Percentiles rank a stretch among this genome's conserved stretches.
These are phyloP conservation scores for Cetonia aurata DNA, from an alignment of 2,888 invertebrate genomes.

Conservation along the genomic window DNA sequence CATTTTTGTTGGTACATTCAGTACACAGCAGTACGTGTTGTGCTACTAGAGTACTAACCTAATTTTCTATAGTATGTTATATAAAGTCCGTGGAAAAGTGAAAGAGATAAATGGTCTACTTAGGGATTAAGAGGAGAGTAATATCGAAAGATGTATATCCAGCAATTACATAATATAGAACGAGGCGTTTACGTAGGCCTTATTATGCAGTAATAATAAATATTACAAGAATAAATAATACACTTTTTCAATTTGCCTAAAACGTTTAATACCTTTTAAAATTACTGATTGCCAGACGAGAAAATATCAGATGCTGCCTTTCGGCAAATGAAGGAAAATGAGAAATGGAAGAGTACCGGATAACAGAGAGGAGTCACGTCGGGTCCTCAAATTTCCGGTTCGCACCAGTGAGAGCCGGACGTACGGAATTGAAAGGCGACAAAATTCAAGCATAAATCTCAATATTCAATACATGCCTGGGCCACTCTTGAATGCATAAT, in stretches of 20 bases:
- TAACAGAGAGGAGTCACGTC: conserved; percentile 30
- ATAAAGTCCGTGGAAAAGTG: no score
- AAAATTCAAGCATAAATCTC: conserved; percentile 33
- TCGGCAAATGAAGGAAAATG: conserved; percentile 13
- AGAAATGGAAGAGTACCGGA: conserved; percentile 26
- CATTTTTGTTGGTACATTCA: no score
- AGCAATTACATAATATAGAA: not conserved
- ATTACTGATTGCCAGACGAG: not conserved
- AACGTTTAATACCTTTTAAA: conserved; percentile 23
- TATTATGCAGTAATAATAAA: not conserved
- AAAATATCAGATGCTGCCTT: conserved; percentile 3
- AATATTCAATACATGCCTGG: conserved; percentile 25
- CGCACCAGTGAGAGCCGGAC: conserved; percentile 24
- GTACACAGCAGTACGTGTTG: no score
- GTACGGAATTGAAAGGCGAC: conserved; percentile 28
- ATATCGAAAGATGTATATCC: no score
- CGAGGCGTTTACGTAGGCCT: not conserved
- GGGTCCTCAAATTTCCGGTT: conserved; percentile 35
- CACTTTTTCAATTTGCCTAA: conserved; percentile 9
- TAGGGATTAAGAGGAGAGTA: no score
- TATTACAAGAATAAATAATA: conserved; percentile 7
- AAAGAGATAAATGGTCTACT: no score
- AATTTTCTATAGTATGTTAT: no score
- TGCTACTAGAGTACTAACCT: no score
- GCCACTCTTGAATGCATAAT: conserved; percentile 20